Conservation (phyloP, 2,113 vertebrate genomes). For the Pan paniscus region DNA sequence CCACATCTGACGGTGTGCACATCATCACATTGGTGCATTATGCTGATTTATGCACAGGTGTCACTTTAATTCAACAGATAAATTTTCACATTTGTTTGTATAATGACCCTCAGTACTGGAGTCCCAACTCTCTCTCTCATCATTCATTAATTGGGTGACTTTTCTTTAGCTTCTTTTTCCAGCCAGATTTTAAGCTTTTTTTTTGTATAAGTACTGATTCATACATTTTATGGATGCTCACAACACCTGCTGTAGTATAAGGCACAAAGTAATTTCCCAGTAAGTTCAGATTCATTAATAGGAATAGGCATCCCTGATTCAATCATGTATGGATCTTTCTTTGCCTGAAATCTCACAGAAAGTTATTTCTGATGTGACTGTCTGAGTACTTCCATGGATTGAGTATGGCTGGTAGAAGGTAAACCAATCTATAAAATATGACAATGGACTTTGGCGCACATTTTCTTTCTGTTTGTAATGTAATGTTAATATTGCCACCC, state of each 20-base stretch:
- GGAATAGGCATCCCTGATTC: background rate
- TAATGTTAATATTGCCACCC: background rate
- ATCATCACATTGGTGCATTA: accelerated
- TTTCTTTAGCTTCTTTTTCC: background rate
- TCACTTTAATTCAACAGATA: background rate
- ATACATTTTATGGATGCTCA: background rate
- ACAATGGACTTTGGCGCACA: background rate
- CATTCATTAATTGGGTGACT: background rate
- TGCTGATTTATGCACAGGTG: background rate
- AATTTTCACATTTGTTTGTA: background rate
- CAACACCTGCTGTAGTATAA: background rate
- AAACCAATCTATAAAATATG: background rate
- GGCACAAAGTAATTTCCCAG: background rate
- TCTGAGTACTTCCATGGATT: background rate
- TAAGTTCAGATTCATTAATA: background rate
- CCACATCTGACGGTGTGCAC: accelerated
- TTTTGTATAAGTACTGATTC: background rate
- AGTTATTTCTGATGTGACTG: background rate
- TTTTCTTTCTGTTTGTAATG: background rate
- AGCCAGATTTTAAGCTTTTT: background rate
- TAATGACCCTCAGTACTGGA: background rate
- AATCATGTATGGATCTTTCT: background rate
- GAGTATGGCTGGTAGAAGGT: background rate
- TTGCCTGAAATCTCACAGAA: background rate
- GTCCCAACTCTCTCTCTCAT: background rate